Evolutionary conservation across 2,797 vertebrate genomes (phyloP).

Genomic region (Champsocephalus gunnari): DNA sequence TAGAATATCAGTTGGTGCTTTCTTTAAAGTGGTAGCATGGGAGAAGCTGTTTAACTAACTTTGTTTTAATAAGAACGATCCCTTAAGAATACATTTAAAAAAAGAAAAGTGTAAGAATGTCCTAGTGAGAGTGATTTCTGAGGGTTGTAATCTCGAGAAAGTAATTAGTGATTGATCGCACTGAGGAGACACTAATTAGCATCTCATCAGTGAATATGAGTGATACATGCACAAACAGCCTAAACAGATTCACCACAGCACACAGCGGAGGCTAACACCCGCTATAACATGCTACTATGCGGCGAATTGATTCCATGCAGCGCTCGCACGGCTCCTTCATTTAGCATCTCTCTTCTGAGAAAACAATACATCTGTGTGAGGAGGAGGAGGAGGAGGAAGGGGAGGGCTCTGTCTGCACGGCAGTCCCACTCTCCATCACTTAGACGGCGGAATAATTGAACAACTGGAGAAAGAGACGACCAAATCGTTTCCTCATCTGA

Average conservation of each 20-base stretch:
- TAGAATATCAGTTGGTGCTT: background rate
- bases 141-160: slow-evolving; percentile 34
- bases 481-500: slow-evolving; percentile 70
- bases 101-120: slow-evolving; percentile 2
- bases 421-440: slow-evolving; percentile 68
- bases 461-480: slow-evolving; percentile 67
- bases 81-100: slow-evolving; percentile 13
- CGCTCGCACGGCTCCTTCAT: slow-evolving; percentile 58
- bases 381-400: slow-evolving; percentile 6
- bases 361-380: slow-evolving; percentile 64
- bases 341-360: slow-evolving; percentile 58
- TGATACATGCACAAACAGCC: slow-evolving; percentile 35
- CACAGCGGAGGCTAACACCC: slow-evolving; percentile 47
- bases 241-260: slow-evolving; percentile 38
- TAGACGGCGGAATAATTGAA: slow-evolving; percentile 73
- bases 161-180: slow-evolving; percentile 53
- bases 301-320: slow-evolving; percentile 63
- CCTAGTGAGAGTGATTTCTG: slow-evolving; percentile 30
- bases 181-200: slow-evolving; percentile 45
- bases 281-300: slow-evolving; percentile 39
- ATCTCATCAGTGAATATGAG: slow-evolving; percentile 47
- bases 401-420: slow-evolving; percentile 26
- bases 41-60: background rate
- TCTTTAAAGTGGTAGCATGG: slow-evolving; percentile 1
- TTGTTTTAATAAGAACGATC: background rate